Base-by-base conservation (phyloP, 2,113 vertebrate genomes). In the Prunella fulvescens region DNA sequence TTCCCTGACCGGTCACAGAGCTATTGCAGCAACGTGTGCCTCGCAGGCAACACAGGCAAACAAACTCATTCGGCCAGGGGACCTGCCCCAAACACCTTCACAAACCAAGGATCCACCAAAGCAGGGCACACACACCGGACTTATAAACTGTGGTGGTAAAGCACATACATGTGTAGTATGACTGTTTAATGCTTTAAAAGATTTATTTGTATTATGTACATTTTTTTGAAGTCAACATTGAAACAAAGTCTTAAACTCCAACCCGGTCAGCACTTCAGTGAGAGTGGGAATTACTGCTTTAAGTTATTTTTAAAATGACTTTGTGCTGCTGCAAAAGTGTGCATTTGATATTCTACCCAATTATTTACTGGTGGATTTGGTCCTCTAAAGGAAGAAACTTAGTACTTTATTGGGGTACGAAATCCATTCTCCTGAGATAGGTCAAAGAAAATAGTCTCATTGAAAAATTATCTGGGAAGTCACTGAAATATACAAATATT, bases 231-330 rank as follows among this genome's bases (percentile, higher is more conserved):
- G 66, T 45, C 65, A 53, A 37, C 22, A 58, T 24, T 6, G 66
- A 6, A 79, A 60, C 57, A 0, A 71, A 67, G 56, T 54, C n/a
- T 53, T 53, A 69, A 39, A 78, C 28, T 4, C 18, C n/a, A 89
- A 66, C 17, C 35, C 10, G 2, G 31, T 20, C 53, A 54, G 42
- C 24, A 20, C 33, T 58, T 66, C 64, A 37, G 25, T 12, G 11
- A 57, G 26, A 24, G 42, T 0, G 0, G 28, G 33, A 70, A 74
- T 25, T 72, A 44, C 1, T 77, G 35, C 56, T 65, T 29, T 26
- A 64, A 82, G 31, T 60, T 39, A 18, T 19, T 51, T 77, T 8
- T 44, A 44, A 73, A 83, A 56, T 16, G 0, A 74, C 23, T 71
- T 5, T 11, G 12, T 22, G 35, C 25, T 66, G 54, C 66, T 54